These are phyloP conservation scores for Acrobasis repandana DNA, from an alignment of 2,888 invertebrate species.

Conservation along the genomic window DNA sequence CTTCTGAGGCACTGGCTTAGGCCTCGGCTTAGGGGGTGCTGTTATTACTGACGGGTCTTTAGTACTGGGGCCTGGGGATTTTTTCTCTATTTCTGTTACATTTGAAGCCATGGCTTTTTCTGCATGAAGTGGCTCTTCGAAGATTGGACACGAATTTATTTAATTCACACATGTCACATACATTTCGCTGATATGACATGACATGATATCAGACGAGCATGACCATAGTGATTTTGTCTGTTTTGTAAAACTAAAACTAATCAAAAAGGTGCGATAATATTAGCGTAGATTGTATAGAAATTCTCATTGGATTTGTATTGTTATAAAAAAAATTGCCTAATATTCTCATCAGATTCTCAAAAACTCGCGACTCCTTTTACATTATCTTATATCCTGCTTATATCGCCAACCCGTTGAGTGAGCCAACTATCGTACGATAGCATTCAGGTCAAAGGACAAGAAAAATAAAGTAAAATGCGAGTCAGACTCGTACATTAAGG, in stretches of 20 bases:
- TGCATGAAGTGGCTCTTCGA: neutral
- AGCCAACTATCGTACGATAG: no score
- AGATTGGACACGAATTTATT: neutral
- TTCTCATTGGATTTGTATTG: no score
- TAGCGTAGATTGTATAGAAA: no score
- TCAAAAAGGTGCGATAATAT: neutral
- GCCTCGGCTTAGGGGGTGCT: neutral
- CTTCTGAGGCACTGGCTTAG: neutral
- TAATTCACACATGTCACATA: neutral
- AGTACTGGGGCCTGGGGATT: conserved; percentile 18
- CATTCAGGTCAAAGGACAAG: no score
- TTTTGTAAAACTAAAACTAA: neutral
- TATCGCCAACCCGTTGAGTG: no score
- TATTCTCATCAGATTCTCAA: no score
- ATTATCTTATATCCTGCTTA: no score
- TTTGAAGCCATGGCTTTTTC: neutral
- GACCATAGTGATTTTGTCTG: neutral
- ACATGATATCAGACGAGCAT: neutral
- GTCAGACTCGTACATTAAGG: no score
- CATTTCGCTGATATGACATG: neutral
- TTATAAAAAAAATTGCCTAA: no score
- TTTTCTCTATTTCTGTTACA: neutral
- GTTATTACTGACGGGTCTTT: conserved; percentile 15
- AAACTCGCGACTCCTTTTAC: no score
- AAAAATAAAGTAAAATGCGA: no score